phyloP scores from a whole-genome alignment of 92 coral and sea anemone genomes.

The Porites cylindrica region DNA sequence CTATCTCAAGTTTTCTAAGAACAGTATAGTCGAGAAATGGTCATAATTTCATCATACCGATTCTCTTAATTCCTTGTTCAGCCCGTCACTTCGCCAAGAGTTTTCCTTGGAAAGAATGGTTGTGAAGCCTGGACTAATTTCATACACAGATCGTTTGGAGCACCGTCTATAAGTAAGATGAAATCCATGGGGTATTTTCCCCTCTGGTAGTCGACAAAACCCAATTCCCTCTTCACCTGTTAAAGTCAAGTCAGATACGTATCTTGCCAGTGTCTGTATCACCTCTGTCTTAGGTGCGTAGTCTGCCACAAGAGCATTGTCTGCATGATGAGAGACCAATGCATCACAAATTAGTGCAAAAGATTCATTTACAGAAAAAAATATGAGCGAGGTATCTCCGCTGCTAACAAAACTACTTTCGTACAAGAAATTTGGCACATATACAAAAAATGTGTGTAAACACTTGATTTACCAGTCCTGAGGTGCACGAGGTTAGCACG shows the following conservation, averaged over 20 bases:
- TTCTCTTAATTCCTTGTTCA: constrained; percentile 1
- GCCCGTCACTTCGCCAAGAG: constrained; percentile 21
- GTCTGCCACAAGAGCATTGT: not conserved
- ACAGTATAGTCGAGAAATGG: too few relatives aligned
- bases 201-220: constrained; percentile 11
- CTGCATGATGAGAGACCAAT: not conserved
- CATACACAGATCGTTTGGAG: constrained; percentile 17
- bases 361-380: too few relatives aligned
- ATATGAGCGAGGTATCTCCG: too few relatives aligned
- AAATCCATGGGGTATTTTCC: constrained; percentile 15
- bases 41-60: not conserved
- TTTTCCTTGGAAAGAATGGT: constrained; percentile 24
- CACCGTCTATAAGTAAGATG: constrained; percentile 22
- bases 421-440: too few relatives aligned
- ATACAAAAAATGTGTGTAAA: too few relatives aligned
- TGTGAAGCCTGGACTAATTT: not conserved
- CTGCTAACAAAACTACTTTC: too few relatives aligned
- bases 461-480: too few relatives aligned
- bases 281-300: constrained; percentile 9
- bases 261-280: not conserved
- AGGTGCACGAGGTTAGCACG: too few relatives aligned
- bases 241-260: constrained; percentile 10
- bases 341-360: not conserved
- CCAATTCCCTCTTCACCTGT: not conserved
- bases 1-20: not conserved